Evolutionary conservation across 2,113 vertebrate species (phyloP).

Genomic region (Bombycilla garrulus): DNA sequence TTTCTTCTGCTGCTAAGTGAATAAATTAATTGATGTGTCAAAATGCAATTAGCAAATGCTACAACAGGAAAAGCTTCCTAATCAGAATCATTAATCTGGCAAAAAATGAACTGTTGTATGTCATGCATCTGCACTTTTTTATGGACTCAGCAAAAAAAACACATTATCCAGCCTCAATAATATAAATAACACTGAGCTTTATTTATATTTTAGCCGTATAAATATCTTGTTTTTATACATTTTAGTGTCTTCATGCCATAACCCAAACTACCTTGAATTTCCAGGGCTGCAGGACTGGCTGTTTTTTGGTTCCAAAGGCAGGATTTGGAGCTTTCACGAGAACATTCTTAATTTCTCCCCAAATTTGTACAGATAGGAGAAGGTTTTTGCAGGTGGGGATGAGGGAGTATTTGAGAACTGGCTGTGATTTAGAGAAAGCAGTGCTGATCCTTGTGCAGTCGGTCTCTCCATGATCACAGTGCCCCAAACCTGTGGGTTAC

Average conservation of each 20-base stretch:
- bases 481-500: background rate
- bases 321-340: background rate
- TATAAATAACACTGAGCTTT: accelerated
- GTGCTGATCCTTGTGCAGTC: background rate
- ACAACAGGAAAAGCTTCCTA: background rate
- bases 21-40: background rate
- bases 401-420: background rate
- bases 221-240: background rate
- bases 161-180: background rate
- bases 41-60: conserved; percentile 10
- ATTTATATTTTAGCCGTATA: background rate
- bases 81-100: conserved; percentile 6
- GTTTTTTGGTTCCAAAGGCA: background rate
- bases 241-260: background rate
- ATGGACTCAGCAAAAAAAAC: background rate
- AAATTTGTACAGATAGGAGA: background rate
- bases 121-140: background rate
- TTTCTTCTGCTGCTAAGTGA: background rate
- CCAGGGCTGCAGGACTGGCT: background rate
- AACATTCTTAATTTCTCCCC: background rate
- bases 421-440: background rate
- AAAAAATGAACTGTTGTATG: background rate
- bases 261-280: background rate
- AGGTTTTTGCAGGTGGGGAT: background rate
- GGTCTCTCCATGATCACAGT: background rate